Conservation (phyloP, 2,797 vertebrate species). For the Euphonia xanthogaster region DNA sequence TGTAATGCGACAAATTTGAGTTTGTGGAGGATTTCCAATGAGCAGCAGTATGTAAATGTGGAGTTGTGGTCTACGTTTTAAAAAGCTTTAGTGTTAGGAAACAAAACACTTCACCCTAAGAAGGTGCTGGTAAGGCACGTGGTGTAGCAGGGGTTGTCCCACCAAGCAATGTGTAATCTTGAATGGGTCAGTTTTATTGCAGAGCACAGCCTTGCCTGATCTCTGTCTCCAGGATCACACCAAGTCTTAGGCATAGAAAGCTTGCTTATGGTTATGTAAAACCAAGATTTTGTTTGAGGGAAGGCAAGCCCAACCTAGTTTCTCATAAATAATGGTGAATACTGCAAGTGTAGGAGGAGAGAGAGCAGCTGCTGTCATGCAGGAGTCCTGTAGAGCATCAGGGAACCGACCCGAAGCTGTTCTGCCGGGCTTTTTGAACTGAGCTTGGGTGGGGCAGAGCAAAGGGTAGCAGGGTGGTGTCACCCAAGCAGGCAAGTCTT, state of each 20-base stretch:
- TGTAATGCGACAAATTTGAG: background rate
- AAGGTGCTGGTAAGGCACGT: rapidly evolving
- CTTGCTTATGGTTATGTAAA: background rate
- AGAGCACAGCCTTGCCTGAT: background rate
- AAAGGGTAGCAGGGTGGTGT: background rate
- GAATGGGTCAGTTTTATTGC: background rate
- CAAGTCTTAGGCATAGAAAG: background rate
- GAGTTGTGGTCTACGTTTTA: background rate
- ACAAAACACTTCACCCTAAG: background rate
- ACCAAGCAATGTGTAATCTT: background rate
- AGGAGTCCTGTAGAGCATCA: background rate
- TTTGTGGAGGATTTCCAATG: background rate
- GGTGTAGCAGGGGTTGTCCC: background rate
- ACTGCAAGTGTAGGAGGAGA: background rate
- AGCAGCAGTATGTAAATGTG: background rate
- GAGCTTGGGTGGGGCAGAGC: background rate
- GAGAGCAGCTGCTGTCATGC: background rate
- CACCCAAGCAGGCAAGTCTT: background rate
- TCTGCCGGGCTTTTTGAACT: background rate
- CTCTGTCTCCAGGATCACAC: background rate
- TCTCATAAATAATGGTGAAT: background rate
- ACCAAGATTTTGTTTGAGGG: background rate
- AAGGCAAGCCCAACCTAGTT: background rate
- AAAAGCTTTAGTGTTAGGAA: background rate
- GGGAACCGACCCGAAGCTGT: background rate